phyloP scores from a whole-genome alignment of 2,888 invertebrate genomes.

The Tachina lurida region DNA sequence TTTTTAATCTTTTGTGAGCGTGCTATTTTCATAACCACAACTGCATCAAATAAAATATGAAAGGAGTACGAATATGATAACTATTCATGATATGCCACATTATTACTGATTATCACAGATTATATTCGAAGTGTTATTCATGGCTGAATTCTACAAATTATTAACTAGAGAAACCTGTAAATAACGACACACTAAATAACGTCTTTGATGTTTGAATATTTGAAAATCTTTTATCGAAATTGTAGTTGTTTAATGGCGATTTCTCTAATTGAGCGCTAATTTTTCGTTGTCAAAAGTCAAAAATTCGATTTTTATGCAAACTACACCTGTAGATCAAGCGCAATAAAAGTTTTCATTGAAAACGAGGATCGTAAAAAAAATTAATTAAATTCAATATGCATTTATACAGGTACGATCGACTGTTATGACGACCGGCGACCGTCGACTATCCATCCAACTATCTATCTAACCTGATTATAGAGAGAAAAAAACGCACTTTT shows the following conservation, averaged over 20 bases:
- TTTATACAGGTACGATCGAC: not conserved
- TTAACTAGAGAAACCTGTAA: not conserved
- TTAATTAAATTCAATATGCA: not conserved
- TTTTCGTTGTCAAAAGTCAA: conserved; percentile 9
- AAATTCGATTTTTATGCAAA: conserved; percentile 10
- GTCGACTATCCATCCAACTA: too few species aligned
- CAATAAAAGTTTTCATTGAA: conserved; percentile 15
- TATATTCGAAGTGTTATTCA: conserved; percentile 4
- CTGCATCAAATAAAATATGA: not conserved
- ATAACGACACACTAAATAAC: conserved; percentile 18
- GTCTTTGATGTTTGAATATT: conserved; percentile 13
- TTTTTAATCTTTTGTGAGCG: too few species aligned
- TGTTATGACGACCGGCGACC: not conserved
- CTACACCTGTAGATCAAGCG: not conserved
- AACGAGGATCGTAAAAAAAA: conserved; percentile 39
- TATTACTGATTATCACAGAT: not conserved
- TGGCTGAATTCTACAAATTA: not conserved
- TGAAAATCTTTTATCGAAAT: conserved; percentile 31
- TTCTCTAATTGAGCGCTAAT: conserved; percentile 6
- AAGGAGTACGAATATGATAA: not conserved
- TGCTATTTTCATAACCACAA: not conserved
- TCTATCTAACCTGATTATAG: conserved; percentile 23
- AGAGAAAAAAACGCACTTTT: conserved; percentile 3
- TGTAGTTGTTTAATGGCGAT: not conserved
- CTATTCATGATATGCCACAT: not conserved